phyloP scores from a whole-genome alignment of 2,888 invertebrate species.

The Lottia scabra region DNA sequence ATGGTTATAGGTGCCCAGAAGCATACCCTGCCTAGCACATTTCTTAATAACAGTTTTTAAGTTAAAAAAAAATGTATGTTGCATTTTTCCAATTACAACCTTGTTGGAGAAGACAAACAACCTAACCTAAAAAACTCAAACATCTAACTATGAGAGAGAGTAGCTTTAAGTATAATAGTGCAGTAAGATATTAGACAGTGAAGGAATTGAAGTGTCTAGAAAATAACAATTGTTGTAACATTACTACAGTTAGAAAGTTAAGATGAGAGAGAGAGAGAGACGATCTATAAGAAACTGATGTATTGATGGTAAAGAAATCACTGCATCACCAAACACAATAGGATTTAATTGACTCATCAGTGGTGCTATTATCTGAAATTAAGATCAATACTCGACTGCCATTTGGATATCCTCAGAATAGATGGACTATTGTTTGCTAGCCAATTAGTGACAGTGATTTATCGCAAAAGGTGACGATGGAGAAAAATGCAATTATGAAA shows the following conservation, averaged over 20 bases:
- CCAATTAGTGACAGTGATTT: conserved; percentile 33
- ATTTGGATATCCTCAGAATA: conserved; percentile 30
- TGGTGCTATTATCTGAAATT: conserved; percentile 36
- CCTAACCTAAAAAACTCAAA: too few relatives aligned
- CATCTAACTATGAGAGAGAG: too few relatives aligned
- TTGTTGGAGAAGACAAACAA: too few relatives aligned
- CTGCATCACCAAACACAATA: conserved; percentile 31
- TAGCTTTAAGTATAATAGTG: too few relatives aligned
- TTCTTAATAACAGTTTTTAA: too few relatives aligned
- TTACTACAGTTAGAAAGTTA: conserved; percentile 17
- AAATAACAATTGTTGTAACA: not conserved
- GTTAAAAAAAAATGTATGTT: too few relatives aligned
- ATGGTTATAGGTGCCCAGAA: too few relatives aligned
- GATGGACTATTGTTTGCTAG: conserved; percentile 34
- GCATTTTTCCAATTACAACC: too few relatives aligned
- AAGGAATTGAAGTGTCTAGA: not conserved
- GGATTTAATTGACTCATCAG: conserved; percentile 45
- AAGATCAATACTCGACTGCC: conserved; percentile 36
- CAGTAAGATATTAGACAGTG: not conserved
- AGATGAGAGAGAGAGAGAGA: not conserved
- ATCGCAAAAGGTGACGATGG: conserved; percentile 25
- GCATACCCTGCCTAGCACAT: too few relatives aligned
- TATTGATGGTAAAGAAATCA: conserved; percentile 18
- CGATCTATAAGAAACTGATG: conserved; percentile 15
- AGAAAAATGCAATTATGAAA: conserved; percentile 34